These are phyloP conservation scores for Daubentonia madagascariensis DNA, from an alignment of 2,113 vertebrate species.

Conservation along the genomic window DNA sequence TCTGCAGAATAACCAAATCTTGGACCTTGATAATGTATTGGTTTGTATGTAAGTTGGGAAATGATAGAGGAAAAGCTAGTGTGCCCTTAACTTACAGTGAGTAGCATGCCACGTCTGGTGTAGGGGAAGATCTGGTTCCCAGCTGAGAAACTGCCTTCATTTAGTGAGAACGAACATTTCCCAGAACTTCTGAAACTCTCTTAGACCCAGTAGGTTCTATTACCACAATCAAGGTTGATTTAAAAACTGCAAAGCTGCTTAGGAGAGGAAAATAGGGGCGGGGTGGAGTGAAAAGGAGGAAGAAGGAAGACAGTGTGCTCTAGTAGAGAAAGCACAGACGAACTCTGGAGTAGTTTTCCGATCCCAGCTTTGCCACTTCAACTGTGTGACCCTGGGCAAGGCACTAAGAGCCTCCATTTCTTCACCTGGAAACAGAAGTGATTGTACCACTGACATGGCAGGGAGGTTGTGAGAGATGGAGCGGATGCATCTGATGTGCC, in stretches of 20 bases:
- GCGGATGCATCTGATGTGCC: neutral
- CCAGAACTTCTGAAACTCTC: slow-evolving; percentile 45
- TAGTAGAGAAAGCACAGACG: neutral
- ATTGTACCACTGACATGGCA: neutral
- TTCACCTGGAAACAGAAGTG: neutral
- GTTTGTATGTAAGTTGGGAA: neutral
- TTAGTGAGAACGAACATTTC: neutral
- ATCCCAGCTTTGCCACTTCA: neutral
- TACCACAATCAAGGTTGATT: slow-evolving; percentile 43
- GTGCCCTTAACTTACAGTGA: neutral
- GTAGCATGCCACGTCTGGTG: neutral
- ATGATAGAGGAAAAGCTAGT: neutral
- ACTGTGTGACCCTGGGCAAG: neutral
- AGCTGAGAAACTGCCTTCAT: slow-evolving; percentile 2
- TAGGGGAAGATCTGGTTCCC: neutral
- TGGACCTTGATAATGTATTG: neutral
- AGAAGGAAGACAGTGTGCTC: neutral
- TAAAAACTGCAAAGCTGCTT: slow-evolving; percentile 49
- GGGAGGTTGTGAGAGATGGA: neutral
- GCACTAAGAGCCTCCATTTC: neutral
- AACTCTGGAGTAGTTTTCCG: neutral
- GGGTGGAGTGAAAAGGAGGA: neutral
- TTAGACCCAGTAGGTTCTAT: slow-evolving; percentile 3
- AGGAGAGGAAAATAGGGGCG: neutral
- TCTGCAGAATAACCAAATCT: neutral